Evolutionary conservation across 1,140 invertebrate species (phyloP).

Genomic region (Meloidogyne chitwoodi): DNA sequence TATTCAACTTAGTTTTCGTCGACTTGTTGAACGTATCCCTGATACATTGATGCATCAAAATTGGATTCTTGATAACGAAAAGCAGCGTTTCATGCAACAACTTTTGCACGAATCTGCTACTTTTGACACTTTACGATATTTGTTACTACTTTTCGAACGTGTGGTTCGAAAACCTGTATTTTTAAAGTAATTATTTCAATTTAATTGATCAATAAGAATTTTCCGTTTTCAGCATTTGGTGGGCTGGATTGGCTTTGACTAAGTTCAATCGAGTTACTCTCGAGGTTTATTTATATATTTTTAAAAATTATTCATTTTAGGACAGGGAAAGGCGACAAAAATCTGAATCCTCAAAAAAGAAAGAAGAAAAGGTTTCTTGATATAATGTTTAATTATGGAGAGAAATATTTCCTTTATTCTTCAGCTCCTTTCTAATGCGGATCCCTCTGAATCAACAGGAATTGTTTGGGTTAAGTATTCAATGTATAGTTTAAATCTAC

Average conservation of each 20-base stretch:
- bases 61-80: constrained; percentile 32
- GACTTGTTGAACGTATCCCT: constrained; percentile 35
- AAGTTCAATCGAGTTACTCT: constrained; percentile 27
- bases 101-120: not conserved
- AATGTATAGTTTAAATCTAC: constrained; percentile 11
- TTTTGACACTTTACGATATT: constrained; percentile 23
- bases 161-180: constrained; percentile 42
- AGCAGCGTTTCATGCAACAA: constrained; percentile 26
- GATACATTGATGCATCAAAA: constrained; percentile 45
- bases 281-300: constrained; percentile 4
- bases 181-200: not conserved
- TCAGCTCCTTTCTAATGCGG: not conserved
- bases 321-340: constrained; percentile 32
- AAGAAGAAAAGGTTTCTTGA: constrained; percentile 27
- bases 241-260: constrained; percentile 43
- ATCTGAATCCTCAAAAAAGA: constrained; percentile 27
- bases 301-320: not conserved
- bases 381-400: not conserved
- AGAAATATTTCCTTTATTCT: not conserved
- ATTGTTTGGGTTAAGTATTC: constrained; percentile 45
- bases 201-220: not conserved
- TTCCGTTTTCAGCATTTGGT: constrained; percentile 28
- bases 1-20: constrained; percentile 33
- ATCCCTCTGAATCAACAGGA: constrained; percentile 18
- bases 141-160: constrained; percentile 36